phyloP scores from a whole-genome alignment of 2,113 vertebrate genomes.

The Cervus canadensis region DNA sequence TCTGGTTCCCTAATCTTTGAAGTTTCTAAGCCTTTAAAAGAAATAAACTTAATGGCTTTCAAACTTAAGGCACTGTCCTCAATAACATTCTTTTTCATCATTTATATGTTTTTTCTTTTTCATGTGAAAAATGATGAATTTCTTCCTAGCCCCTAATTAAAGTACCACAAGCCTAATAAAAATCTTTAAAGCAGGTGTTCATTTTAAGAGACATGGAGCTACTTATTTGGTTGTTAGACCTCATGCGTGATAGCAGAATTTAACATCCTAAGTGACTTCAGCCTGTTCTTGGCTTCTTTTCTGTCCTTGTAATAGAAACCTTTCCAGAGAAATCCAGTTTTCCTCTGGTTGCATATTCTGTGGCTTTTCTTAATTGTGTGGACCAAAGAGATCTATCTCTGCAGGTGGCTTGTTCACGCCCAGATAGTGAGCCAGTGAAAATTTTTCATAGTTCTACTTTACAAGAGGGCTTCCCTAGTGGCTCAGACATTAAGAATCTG shows the following conservation, averaged over 20 bases:
- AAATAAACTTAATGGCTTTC: conserved; percentile 23
- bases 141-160: not conserved
- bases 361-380: not conserved
- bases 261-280: not conserved
- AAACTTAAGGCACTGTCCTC: not conserved
- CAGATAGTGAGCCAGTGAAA: not conserved
- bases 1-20: not conserved
- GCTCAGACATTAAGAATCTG: not conserved
- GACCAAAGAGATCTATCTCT: not conserved
- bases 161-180: conserved; percentile 8
- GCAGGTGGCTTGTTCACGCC: not conserved
- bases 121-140: conserved; percentile 8
- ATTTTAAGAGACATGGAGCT: not conserved
- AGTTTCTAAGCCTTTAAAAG: not conserved
- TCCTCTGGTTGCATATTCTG: not conserved
- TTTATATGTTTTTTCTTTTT: not conserved
- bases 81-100: not conserved
- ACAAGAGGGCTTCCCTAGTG: not conserved
- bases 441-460: not conserved
- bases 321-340: not conserved
- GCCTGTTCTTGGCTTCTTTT: not conserved
- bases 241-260: not conserved
- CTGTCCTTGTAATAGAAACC: not conserved
- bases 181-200: not conserved
- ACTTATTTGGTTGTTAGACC: not conserved